These are phyloP conservation scores for Choloepus hoffmanni DNA, from an alignment of 2,113 vertebrate species.

Conservation along the genomic window DNA sequence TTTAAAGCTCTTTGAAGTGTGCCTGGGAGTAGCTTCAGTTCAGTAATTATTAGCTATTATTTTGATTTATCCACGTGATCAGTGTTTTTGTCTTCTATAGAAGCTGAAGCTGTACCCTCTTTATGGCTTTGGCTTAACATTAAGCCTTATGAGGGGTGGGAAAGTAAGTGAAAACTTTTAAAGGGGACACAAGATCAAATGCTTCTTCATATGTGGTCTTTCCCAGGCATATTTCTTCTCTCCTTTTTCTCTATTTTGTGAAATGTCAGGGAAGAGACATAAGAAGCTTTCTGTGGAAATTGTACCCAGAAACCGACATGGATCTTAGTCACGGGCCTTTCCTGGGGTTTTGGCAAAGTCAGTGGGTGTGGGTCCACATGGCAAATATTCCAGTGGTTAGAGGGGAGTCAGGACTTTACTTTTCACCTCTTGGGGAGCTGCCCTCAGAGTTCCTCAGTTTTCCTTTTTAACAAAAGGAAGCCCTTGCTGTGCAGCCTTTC, in stretches of 20 bases:
- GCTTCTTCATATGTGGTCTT: slow-evolving; percentile 36
- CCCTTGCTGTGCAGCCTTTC: background rate
- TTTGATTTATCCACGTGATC: background rate
- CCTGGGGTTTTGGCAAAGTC: slow-evolving; percentile 49
- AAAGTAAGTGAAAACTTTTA: background rate
- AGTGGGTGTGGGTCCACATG: slow-evolving; percentile 24
- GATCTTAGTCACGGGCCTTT: slow-evolving; percentile 53
- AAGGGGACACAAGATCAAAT: background rate
- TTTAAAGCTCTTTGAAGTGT: background rate
- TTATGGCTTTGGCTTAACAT: background rate
- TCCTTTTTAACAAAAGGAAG: slow-evolving; percentile 65
- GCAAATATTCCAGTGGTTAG: slow-evolving; percentile 44
- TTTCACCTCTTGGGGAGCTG: slow-evolving; percentile 51
- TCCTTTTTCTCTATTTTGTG: slow-evolving; percentile 39
- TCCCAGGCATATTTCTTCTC: slow-evolving; percentile 20
- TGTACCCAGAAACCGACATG: background rate
- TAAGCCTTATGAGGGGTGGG: background rate
- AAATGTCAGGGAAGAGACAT: slow-evolving; percentile 63
- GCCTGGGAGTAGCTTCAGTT: background rate
- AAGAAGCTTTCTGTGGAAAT: slow-evolving; percentile 55
- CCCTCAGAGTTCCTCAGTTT: slow-evolving; percentile 49
- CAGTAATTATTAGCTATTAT: background rate
- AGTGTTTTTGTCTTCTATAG: background rate
- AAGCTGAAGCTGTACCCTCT: background rate
- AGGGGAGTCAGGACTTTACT: slow-evolving; percentile 40